Percentiles rank a stretch among this genome's conserved stretches.
Conservation (phyloP, 2,888 invertebrate genomes). For the Venustoraphidia nigricollis region DNA sequence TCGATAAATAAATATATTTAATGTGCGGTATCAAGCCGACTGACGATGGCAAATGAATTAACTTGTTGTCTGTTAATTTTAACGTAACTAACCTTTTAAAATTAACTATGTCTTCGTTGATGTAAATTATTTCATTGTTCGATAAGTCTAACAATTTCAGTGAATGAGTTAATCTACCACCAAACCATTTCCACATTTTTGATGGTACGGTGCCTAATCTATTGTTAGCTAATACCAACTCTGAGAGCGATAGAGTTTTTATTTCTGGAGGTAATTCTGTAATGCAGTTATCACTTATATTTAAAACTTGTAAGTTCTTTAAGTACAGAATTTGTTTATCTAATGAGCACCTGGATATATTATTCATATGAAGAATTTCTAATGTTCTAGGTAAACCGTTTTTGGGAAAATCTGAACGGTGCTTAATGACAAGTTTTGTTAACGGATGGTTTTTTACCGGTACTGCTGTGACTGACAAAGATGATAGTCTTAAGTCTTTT, state of each 20-base stretch:
- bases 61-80: conserved; percentile 43
- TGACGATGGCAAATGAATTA: conserved; percentile 44
- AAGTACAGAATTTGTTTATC: conserved; percentile 54
- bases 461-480: conserved; percentile 28
- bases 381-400: conserved; percentile 58
- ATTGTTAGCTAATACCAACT: conserved; percentile 49
- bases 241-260: conserved; percentile 44
- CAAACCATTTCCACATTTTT: conserved; percentile 52
- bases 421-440: conserved; percentile 41
- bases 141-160: conserved; percentile 48
- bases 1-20: conserved; percentile 36
- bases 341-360: conserved; percentile 45
- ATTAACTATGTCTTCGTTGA: conserved; percentile 50
- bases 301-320: conserved; percentile 44
- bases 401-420: conserved; percentile 50
- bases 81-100: conserved; percentile 43
- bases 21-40: conserved; percentile 42
- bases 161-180: conserved; percentile 32
- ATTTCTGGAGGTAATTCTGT: conserved; percentile 53
- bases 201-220: conserved; percentile 35
- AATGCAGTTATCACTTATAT: conserved; percentile 56
- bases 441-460: conserved; percentile 29
- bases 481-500: conserved; percentile 29
- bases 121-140: conserved; percentile 35
- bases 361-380: conserved; percentile 42